Evolutionary conservation across 1,140 invertebrate genomes (phyloP), one percentile per base, ranked within the genome.

Genomic region (Bacillus rossius): DNA sequence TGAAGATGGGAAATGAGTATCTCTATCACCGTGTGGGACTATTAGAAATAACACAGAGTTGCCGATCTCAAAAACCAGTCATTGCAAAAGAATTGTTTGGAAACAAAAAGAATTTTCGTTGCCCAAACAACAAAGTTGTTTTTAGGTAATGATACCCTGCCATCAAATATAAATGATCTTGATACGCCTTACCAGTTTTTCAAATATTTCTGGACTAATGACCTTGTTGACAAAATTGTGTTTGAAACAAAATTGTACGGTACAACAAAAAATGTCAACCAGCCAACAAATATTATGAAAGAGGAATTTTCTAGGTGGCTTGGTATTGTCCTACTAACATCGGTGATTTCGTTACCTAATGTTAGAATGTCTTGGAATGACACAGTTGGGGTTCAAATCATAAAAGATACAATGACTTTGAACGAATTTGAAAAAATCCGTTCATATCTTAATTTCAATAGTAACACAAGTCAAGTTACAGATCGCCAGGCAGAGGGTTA

Each of bases 361-460:
- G 43, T 45, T 25, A 3, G 43, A 13, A 25, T 20, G 17, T 45
- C 5, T 13, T 45, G 43, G 43, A 45, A 45, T 45, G 43, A 25
- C 17, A 25, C 23, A 20, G n/a, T 45, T 20, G 43, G 43, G 5
- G 23, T 20, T n/a, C 5, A 3, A 7, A 8, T 45, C 17, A 25
- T 45, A 20, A 19, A 45, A 60, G 63, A 66, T 63, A 61, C 61
- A 14, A 72, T 70, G 67, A 43, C 63, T 17, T 51, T 66, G 22
- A 74, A 73, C 25, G 60, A 63, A 58, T 74, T 71, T 58, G 68
- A 72, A 64, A 67, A 67, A 62, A 67, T 71, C n/a, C 57, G 67
- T n/a, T 47, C 51, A 16, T 59, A 50, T 51, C 23, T 71, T 43
- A 64, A 72, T 62, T 70, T 71, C 60, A 71, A 69, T 58, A 56